Evolutionary conservation across 2,113 vertebrate genomes (phyloP), one percentile per base, ranked within the genome.

Genomic region (Mastomys natalensis): DNA sequence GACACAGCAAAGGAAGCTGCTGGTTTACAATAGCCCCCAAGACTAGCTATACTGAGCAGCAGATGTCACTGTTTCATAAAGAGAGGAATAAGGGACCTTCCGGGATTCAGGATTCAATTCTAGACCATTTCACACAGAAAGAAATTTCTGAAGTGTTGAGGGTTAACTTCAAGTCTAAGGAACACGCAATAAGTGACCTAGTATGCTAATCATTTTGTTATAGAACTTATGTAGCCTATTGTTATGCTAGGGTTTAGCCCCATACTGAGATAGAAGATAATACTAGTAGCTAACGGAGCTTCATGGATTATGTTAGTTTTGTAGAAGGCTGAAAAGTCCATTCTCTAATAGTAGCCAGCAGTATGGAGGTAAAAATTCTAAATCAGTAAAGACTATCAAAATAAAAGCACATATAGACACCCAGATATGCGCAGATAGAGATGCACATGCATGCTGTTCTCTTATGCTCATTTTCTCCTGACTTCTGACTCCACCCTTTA

Each of bases 11-110:
- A 26, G 43, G 34, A 37, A 72, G 37, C 16, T 4, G 3, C 58
- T 12, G 34, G 29, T 51, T 53, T 34, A 22, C 15, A 89, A 24
- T 2, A 51, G 87, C 26, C 70, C 93, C 81, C 40, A 88, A 53
- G 76, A 86, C 89, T 76, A 95, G 76, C 60, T 48, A 29, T 37
- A 60, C 40, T 3, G 45, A 97, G 92, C 96, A 97, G 96, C 88
- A 98, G 97, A 92, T 96, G 96, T 97, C 96, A 97, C 96, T 98
- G 96, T 97, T 97, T 97, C 97, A 96, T 68, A 97, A 92, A 97
- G 94, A 95, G 85, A 95, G 53, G 58, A 73, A 29, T 4, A 62
- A 93, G 76, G 51, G n/a, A 81, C 29, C 26, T 3, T 64, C n/a
- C 13, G 70, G 12, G 37, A 58, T 55, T 45, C 8, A 64, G 12